Base-by-base conservation (phyloP, 2,113 vertebrate species). In the Pampusana beccarii region DNA sequence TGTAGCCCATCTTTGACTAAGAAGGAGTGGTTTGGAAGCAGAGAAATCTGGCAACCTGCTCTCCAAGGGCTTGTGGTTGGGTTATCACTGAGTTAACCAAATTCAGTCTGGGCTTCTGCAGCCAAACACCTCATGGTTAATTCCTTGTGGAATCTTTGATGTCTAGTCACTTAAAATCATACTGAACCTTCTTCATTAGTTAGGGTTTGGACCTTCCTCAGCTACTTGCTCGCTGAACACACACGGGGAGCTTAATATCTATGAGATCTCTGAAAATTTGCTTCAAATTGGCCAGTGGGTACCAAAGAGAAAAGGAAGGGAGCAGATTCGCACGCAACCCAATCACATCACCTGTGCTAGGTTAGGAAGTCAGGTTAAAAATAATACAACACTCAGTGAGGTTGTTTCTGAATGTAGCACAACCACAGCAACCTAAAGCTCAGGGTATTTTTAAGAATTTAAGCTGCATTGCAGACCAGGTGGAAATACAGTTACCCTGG, bases 361-460 rank as follows among this genome's bases (percentile, higher is more conserved):
- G 66, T 87, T 81, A 89, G 51, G 77, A 95, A 84, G 94, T n/a
- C 4, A 71, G 48, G 28, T 48, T 90, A 82, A 94, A 95, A 86
- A 50, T 10, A 92, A 34, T 3, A 51, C 7, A 69, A 19, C 23
- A 42, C 56, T 72, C 62, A 70, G 28, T 1, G 14, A 95, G 58
- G n/a, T 36, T 70, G 36, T 40, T 86, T 66, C 86, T 64, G 73
- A 83, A 80, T 2, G 28, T 24, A 53, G 15, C 13, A 40, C 31
- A 80, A 78, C 48, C 54, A 36, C 60, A 66, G 36, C 33, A 75
- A 25, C 31, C 21, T 70, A 25, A 65, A 4, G 4, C 57, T 62
- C 57, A 36, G 79, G 57, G 66, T 65, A 60, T 65, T 86, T 72
- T 75, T 51, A 72, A 79, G 82, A 90, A 86, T 53, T 57, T 18